Percentiles rank a stretch among this genome's conserved stretches.
Conservation (phyloP, 2,113 vertebrate genomes). For the Syngnathus floridae region DNA sequence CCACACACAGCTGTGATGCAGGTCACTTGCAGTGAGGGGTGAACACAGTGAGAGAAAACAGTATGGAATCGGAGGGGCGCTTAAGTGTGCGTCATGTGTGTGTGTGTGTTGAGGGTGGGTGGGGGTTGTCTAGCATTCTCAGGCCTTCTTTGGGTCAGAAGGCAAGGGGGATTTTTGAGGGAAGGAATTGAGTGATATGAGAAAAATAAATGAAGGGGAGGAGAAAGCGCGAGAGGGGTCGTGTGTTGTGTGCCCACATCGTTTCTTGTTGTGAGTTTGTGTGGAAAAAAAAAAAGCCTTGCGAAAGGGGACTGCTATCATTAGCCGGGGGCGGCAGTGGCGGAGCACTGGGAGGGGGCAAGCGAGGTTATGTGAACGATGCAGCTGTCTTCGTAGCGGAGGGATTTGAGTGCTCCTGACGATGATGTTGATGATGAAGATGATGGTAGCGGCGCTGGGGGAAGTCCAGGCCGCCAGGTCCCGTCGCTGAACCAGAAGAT, state of each 20-base stretch:
- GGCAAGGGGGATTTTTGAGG: conserved; percentile 58
- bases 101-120: background rate
- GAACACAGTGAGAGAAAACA: conserved; percentile 41
- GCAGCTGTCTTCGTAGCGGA: conserved; percentile 72
- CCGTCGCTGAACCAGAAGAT: conserved; percentile 60
- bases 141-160: conserved; percentile 64
- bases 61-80: conserved; percentile 30
- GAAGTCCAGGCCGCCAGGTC: conserved; percentile 68
- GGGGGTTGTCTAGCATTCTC: conserved; percentile 43
- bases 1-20: conserved; percentile 66
- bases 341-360: conserved; percentile 59
- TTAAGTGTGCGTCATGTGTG: conserved; percentile 20
- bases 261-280: conserved; percentile 46
- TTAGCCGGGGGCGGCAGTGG: conserved; percentile 59
- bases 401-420: conserved; percentile 69
- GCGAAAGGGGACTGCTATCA: conserved; percentile 76
- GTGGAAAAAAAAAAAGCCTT: conserved; percentile 72
- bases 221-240: conserved; percentile 37
- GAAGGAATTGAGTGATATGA: conserved; percentile 65
- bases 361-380: conserved; percentile 79
- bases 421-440: conserved; percentile 4
- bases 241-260: conserved; percentile 59
- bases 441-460: conserved; percentile 29
- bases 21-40: conserved; percentile 53
- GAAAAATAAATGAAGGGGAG: conserved; percentile 58